phyloP scores from a whole-genome alignment of 2,113 vertebrate species.

The Ochotona princeps region DNA sequence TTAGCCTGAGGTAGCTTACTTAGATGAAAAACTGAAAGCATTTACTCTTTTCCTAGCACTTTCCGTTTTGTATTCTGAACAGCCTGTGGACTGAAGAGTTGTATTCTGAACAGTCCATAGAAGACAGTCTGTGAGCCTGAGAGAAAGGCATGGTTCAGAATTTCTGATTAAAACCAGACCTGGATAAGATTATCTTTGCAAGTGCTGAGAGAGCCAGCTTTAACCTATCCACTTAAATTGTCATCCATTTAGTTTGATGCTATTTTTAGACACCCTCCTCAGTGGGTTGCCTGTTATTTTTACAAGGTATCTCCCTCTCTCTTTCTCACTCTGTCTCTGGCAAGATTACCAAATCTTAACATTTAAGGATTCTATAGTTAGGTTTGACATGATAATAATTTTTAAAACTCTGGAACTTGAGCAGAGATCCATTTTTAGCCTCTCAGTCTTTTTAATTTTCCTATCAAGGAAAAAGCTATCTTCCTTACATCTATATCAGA shows the following conservation, averaged over 20 bases:
- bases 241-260: background rate
- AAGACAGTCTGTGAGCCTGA: background rate
- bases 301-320: background rate
- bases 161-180: constrained; percentile 56
- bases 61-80: background rate
- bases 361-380: constrained; percentile 48
- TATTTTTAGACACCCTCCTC: constrained; percentile 59
- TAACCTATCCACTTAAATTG: background rate
- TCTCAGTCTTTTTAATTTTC: background rate
- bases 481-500: background rate
- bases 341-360: constrained; percentile 38
- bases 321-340: background rate
- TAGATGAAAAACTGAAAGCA: background rate
- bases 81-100: background rate
- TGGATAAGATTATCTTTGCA: background rate
- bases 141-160: background rate
- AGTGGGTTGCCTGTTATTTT: constrained; percentile 37
- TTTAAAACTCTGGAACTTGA: constrained; percentile 31
- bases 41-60: background rate
- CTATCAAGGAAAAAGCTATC: background rate
- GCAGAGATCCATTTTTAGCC: constrained; percentile 13
- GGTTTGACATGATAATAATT: constrained; percentile 24
- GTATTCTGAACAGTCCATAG: background rate
- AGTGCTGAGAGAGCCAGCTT: background rate
- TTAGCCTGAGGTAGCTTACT: background rate